Evolutionary conservation across 2,888 invertebrate species (phyloP), one percentile per base, ranked within the genome.

Genomic region (Laothoe populi): DNA sequence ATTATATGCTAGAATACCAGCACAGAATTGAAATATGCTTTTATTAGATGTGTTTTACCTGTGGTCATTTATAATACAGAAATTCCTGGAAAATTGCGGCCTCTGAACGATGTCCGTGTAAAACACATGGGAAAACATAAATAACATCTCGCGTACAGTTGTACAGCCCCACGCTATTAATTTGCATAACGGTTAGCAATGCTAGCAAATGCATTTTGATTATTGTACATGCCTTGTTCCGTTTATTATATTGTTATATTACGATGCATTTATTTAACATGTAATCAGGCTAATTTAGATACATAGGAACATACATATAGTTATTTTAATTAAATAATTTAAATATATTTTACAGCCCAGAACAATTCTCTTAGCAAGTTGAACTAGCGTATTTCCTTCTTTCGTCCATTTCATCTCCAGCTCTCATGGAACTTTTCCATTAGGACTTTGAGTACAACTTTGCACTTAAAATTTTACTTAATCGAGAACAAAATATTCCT

Each of bases 381-480:
- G 70, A 75, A 75, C 73, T 71, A 75, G 72, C 71, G 75, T 75
- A 75, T 78, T 84, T 79, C 73, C 73, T 78, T 74, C 73, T 73
- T 74, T 77, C 73, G 75, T 73, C 77, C 73, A 76, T 77, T 81
- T 73, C 71, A 74, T 71, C 65, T 66, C 64, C 76, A 74, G 79
- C 78, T 74, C 70, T 61, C 66, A 65, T 61, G 66, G 64, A 85
- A 87, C 87, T 87, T 87, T 85, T 80, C 86, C 86, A 87, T 87
- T 85, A 84, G 77, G 72, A 80, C 84, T 78, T 78, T 72, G 70
- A 74, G 69, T 69, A 70, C 72, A 85, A 87, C 86, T 88, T 87
- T 68, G 70, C 75, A 84, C 87, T 86, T 85, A 80, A 84, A 84
- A 82, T 81, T 83, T 71, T 73, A 79, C 82, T 85, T 85, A 83